A percentile compares a stretch with the other conserved stretches of the same genome.
phyloP scores from a whole-genome alignment of 92 coral and sea anemone genomes.

The Pocillopora meandrina region DNA sequence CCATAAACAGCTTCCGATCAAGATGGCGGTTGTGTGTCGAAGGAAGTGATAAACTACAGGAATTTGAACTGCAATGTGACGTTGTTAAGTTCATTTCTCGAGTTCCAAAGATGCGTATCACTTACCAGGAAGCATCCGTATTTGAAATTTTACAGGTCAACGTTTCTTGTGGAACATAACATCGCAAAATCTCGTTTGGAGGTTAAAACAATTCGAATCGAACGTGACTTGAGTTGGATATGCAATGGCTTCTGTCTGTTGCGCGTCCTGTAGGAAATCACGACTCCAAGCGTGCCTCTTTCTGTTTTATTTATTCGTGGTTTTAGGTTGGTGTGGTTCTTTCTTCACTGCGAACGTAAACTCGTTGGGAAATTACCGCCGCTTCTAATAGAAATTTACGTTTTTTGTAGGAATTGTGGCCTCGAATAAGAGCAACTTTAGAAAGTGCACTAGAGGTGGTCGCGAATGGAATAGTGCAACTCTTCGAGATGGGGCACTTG shows the following conservation, averaged over 20 bases:
- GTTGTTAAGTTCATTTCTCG: slow-evolving; percentile 31
- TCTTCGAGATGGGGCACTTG: slow-evolving; percentile 74
- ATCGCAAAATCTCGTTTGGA: too few relatives aligned
- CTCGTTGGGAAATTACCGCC: neutral
- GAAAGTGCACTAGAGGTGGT: slow-evolving; percentile 53
- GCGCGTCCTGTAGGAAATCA: neutral
- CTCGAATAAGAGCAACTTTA: slow-evolving; percentile 39
- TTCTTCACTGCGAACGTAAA: neutral
- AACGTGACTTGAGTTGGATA: slow-evolving; percentile 19
- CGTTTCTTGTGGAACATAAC: slow-evolving; percentile 22
- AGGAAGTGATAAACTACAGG: slow-evolving; percentile 42
- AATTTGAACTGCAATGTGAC: slow-evolving; percentile 28
- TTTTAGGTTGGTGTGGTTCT: slow-evolving; percentile 29
- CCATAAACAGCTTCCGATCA: slow-evolving; percentile 67
- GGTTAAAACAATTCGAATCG: slow-evolving; percentile 15
- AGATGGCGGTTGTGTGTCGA: slow-evolving; percentile 73
- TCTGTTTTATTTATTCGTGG: slow-evolving; percentile 19
- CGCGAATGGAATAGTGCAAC: slow-evolving; percentile 48
- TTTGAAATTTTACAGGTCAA: neutral
- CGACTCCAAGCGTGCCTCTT: neutral
- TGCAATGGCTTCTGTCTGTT: slow-evolving; percentile 28
- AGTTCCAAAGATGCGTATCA: slow-evolving; percentile 51
- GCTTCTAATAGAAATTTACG: neutral
- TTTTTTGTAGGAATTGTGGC: slow-evolving; percentile 18
- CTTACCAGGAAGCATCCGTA: slow-evolving; percentile 42